Percentiles rank a stretch among this genome's conserved stretches.
Evolutionary conservation across 1,140 invertebrate genomes (phyloP).

Genomic region (Drosophila bocki): DNA sequence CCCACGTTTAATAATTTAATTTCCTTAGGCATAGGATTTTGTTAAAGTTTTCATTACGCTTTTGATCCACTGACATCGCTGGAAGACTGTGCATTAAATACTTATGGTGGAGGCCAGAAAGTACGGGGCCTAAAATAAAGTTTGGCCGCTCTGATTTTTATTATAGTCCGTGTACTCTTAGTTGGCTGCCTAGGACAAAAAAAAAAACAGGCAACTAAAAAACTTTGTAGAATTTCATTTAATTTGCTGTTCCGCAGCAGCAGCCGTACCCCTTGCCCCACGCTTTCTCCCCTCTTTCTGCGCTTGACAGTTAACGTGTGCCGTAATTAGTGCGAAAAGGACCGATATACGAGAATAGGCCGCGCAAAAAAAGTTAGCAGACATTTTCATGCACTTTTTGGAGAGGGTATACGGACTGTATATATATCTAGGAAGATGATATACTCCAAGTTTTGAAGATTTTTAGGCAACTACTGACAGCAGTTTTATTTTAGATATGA

Average conservation of each 20-base stretch:
- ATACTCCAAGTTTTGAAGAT: not conserved
- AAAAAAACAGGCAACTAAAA: slow-evolving; percentile 13
- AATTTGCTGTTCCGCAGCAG: slow-evolving; percentile 34
- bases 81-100: not conserved
- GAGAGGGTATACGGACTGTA: not conserved
- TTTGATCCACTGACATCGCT: not conserved
- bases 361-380: slow-evolving; percentile 59
- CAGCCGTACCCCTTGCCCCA: too few species aligned
- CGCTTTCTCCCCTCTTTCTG: not conserved
- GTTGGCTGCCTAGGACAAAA: slow-evolving; percentile 2
- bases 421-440: not conserved
- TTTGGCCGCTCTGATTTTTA: slow-evolving; percentile 11
- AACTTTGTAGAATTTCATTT: slow-evolving; percentile 52
- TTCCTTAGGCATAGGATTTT: not conserved
- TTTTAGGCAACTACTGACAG: not conserved
- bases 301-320: slow-evolving; percentile 48
- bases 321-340: slow-evolving; percentile 51
- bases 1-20: too few species aligned
- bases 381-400: slow-evolving; percentile 21
- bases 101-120: not conserved
- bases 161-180: slow-evolving; percentile 1
- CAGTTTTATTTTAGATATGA: too few species aligned
- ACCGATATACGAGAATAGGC: slow-evolving; percentile 28
- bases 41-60: not conserved
- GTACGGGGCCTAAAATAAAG: not conserved